Evolutionary conservation across 2,797 vertebrate genomes (phyloP), one percentile per base, ranked within the genome.

Genomic region (Acanthurus tractus): DNA sequence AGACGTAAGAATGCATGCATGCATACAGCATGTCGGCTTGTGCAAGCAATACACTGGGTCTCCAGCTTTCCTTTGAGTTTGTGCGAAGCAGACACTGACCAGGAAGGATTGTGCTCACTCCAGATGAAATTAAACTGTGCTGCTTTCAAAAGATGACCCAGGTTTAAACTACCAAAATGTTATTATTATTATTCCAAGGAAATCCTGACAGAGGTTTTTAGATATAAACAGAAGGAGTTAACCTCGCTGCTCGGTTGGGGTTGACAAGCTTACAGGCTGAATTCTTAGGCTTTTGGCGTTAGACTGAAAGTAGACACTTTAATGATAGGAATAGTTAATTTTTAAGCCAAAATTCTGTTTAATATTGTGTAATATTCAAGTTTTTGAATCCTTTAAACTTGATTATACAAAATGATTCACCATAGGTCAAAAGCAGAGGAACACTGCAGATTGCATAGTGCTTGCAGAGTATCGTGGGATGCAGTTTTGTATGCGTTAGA

Each of bases 311-410:
- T 69, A 74, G 64, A 58, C 44, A 4, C 49, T 74, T 54, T 54
- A 68, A 79, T 63, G 10, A 73, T 25, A 53, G 61, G 66, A 8
- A 64, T 53, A 23, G 67, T 79, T 80, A 0, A 29, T 70, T 83
- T 78, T 70, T 10, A 87, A 84, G 64, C 71, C 81, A 88, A 85
- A 78, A 74, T 81, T 14, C 4, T 20, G 58, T 76, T 84, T 75
- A 74, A 46, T 79, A 61, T 70, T 34, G 40, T 29, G 48, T 78
- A 67, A 79, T 76, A 73, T 86, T 91, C 75, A 74, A 78, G 2
- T 70, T 88, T 79, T 77, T 83, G 10, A 90, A 83, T 91, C 87
- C 79, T 77, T 88, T 42, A 55, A 82, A 89, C 85, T 91, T 89
- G 82, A 89, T 89, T 63, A 84, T 63, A 44, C 68, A 45, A n/a